Percentiles rank a stretch among this genome's conserved stretches.
Evolutionary conservation across 2,797 vertebrate genomes (phyloP).

Genomic region (Anguilla obscura): DNA sequence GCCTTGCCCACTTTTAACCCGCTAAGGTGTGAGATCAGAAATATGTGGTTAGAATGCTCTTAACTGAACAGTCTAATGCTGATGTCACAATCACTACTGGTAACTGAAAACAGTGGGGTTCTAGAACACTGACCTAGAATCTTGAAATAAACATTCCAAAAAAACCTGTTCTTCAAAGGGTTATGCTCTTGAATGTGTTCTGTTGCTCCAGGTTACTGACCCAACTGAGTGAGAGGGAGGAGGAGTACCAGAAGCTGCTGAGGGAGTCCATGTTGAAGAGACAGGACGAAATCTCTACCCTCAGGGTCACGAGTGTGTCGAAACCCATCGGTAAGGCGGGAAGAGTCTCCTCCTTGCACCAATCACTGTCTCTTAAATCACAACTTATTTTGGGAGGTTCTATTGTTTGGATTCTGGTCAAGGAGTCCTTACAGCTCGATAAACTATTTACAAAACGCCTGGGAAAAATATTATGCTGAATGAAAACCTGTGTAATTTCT

Average conservation of each 20-base stretch:
- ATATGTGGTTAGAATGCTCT: too few relatives aligned
- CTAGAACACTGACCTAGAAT: too few relatives aligned
- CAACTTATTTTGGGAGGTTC: neutral
- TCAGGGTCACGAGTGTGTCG: slow-evolving; percentile 38
- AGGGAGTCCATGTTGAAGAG: slow-evolving; percentile 57
- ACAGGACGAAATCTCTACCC: slow-evolving; percentile 51
- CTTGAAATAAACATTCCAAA: too few relatives aligned
- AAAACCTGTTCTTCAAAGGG: neutral
- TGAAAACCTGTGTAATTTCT: neutral
- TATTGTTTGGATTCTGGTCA: neutral
- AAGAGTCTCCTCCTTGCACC: neutral
- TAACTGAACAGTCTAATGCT: too few relatives aligned
- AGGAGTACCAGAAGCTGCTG: slow-evolving; percentile 77
- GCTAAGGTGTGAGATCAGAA: too few relatives aligned
- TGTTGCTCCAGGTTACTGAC: slow-evolving; percentile 73
- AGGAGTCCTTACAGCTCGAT: neutral
- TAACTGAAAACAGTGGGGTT: too few relatives aligned
- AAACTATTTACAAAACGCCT: neutral
- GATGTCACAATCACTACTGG: too few relatives aligned
- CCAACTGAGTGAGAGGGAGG: slow-evolving; percentile 79
- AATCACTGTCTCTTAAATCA: neutral
- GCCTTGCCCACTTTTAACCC: neutral
- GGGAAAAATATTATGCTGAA: neutral
- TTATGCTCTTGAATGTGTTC: neutral
- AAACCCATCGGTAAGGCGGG: slow-evolving; percentile 51